phyloP scores from a whole-genome alignment of 2,888 invertebrate genomes.

The Ornithoptera priamus region DNA sequence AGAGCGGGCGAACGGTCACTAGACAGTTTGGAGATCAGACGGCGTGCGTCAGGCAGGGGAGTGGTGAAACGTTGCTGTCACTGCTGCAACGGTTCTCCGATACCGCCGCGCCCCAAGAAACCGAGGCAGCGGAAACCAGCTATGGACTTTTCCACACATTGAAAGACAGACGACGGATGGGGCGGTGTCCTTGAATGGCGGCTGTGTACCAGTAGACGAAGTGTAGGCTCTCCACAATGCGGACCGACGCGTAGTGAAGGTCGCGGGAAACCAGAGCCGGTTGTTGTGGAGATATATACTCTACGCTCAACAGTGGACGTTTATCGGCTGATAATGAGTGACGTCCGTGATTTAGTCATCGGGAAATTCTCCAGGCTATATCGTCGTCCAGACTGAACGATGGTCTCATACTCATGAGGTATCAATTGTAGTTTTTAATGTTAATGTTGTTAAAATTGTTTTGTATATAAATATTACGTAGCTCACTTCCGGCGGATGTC shows the following conservation, averaged over 20 bases:
- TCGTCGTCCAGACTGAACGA: slow-evolving; percentile 52
- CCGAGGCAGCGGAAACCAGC: slow-evolving; percentile 57
- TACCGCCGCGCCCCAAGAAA: slow-evolving; percentile 74
- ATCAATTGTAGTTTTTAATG: slow-evolving; percentile 48
- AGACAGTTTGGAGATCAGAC: slow-evolving; percentile 45
- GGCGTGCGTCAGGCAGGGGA: slow-evolving; percentile 73
- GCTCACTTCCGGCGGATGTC: slow-evolving; percentile 45
- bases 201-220: not conserved
- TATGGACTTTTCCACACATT: slow-evolving; percentile 46
- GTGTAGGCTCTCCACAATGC: not conserved
- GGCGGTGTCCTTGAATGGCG: not conserved
- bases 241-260: not conserved
- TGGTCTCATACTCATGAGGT: slow-evolving; percentile 55
- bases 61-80: slow-evolving; percentile 82
- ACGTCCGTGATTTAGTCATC: not conserved
- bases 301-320: not conserved
- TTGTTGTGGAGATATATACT: not conserved
- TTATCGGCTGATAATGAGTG: not conserved
- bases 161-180: not conserved
- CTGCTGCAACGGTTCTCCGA: slow-evolving; percentile 81
- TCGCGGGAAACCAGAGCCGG: not conserved
- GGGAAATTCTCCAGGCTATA: slow-evolving; percentile 14
- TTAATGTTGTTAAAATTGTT: slow-evolving; percentile 65
- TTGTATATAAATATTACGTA: slow-evolving; percentile 68
- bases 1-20: slow-evolving; percentile 53